These are phyloP conservation scores for Ifrita kowaldi DNA, from an alignment of 2,113 vertebrate genomes.

Conservation along the genomic window DNA sequence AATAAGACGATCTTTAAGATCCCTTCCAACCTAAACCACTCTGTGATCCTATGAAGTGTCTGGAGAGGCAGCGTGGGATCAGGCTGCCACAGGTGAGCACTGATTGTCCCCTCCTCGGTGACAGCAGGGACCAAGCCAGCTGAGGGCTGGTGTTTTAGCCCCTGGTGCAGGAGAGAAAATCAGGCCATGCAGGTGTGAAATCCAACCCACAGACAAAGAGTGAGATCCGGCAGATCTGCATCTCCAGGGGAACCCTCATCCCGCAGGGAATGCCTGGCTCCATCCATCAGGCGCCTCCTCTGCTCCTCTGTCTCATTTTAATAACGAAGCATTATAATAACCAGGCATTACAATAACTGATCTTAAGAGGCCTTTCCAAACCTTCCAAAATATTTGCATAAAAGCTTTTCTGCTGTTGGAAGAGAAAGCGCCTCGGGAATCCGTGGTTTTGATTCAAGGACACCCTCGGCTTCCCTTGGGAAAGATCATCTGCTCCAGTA, in stretches of 20 bases:
- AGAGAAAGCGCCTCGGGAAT: neutral
- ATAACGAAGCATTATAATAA: neutral
- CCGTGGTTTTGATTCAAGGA: neutral
- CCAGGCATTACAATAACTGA: neutral
- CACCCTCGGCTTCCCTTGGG: neutral
- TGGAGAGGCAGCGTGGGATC: neutral
- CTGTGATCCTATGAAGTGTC: neutral
- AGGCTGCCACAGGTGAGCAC: neutral
- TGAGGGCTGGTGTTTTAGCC: neutral
- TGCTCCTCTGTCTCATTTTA: neutral
- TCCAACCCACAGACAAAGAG: neutral
- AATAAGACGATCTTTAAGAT: neutral
- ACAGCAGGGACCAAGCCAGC: neutral
- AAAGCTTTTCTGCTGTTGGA: neutral
- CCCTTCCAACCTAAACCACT: neutral
- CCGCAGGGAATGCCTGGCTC: neutral
- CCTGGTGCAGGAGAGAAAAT: neutral
- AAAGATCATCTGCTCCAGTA: neutral
- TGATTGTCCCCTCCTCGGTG: neutral
- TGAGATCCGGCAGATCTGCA: neutral
- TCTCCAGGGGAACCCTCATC: neutral
- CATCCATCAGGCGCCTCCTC: neutral
- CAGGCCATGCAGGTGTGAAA: neutral
- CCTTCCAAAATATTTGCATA: constrained; percentile 1
- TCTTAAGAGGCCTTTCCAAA: neutral